Conservation (phyloP, 2,113 vertebrate genomes). For the Astur gentilis region DNA sequence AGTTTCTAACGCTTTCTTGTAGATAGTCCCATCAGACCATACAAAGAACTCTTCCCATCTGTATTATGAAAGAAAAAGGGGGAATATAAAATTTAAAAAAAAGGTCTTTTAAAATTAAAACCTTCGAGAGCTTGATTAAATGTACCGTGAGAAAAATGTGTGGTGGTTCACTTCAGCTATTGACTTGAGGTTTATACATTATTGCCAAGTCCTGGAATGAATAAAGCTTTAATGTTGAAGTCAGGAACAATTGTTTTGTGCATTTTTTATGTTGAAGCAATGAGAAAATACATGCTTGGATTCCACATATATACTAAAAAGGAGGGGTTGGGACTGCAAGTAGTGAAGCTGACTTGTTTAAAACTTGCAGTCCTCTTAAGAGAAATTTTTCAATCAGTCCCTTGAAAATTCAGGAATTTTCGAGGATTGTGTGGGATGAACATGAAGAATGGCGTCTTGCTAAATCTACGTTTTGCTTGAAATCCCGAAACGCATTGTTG, state of each 20-base stretch:
- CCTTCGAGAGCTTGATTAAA: background rate
- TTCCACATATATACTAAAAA: background rate
- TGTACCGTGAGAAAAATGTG: background rate
- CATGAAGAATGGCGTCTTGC: background rate
- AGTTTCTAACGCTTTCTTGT: background rate
- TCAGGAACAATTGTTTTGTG: background rate
- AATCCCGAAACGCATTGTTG: fast-evolving
- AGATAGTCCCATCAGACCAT: background rate
- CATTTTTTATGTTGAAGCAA: background rate
- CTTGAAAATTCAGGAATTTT: background rate
- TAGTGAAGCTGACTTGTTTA: background rate
- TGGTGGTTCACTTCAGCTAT: background rate
- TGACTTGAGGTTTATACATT: background rate
- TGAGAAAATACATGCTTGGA: background rate
- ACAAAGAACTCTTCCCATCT: background rate
- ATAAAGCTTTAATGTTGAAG: background rate
- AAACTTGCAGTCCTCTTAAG: background rate
- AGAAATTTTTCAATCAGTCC: background rate
- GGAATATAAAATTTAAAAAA: background rate
- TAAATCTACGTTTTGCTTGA: background rate
- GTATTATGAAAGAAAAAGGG: background rate
- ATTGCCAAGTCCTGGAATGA: background rate
- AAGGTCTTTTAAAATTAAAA: background rate
- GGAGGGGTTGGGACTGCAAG: background rate
- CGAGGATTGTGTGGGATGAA: background rate